Conservation (phyloP, 2,113 vertebrate species). For the Ailurus styani region DNA sequence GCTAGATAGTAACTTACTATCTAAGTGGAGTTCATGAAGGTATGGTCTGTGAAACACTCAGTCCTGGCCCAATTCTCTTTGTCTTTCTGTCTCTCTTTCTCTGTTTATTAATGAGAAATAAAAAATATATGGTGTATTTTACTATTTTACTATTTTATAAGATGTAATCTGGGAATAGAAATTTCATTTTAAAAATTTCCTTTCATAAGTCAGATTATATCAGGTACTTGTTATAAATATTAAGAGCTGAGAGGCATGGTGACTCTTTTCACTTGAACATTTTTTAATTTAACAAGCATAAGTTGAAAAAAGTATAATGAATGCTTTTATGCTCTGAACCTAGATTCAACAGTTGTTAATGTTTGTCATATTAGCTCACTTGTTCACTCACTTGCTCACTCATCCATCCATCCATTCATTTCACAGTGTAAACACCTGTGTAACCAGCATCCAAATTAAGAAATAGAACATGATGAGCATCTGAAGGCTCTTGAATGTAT, state of each 20-base stretch:
- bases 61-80: background rate
- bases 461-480: background rate
- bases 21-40: background rate
- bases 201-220: conserved; percentile 15
- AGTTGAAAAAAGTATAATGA: conserved; percentile 6
- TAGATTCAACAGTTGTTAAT: background rate
- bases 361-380: background rate
- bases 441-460: background rate
- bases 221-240: background rate
- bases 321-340: background rate
- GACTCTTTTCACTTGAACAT: background rate
- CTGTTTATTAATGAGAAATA: conserved; percentile 23
- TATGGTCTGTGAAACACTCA: background rate
- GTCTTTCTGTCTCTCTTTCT: background rate
- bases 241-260: background rate
- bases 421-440: background rate
- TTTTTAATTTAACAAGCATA: background rate
- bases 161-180: background rate
- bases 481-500: background rate
- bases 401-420: background rate
- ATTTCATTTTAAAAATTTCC: background rate
- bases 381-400: background rate
- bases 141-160: conserved; percentile 1
- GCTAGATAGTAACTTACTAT: background rate
- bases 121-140: background rate